A percentile compares a stretch with the other conserved stretches of the same genome.
phyloP scores from a whole-genome alignment of 2,888 invertebrate genomes.

The Lycocerus yunnanus region DNA sequence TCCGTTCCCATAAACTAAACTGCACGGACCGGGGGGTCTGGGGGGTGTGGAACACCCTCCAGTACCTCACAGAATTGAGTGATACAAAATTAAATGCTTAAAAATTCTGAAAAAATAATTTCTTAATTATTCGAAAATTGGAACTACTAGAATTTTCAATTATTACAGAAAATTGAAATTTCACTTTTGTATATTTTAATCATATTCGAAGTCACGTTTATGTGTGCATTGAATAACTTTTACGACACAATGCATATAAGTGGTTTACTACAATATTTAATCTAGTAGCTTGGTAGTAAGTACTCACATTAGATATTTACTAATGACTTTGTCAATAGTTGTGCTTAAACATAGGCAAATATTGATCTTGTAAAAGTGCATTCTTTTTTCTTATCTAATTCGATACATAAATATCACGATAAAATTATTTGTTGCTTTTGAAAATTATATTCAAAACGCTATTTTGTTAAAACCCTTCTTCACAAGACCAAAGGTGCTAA shows the following conservation, averaged over 20 bases:
- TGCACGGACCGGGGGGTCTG: no score
- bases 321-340: constrained; percentile 3
- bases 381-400: not conserved
- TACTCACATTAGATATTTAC: not conserved
- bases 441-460: not conserved
- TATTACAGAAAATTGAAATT: not conserved
- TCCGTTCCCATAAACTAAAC: no score
- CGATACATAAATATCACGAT: not conserved
- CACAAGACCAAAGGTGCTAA: not conserved
- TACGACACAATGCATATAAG: not conserved
- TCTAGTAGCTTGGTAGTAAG: not conserved
- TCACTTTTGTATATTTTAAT: not conserved
- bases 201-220: not conserved
- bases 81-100: no score
- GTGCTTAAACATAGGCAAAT: not conserved
- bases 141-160: no score
- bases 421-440: not conserved
- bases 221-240: not conserved
- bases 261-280: not conserved
- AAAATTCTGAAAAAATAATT: no score
- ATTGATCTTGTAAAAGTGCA: not conserved
- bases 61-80: no score
- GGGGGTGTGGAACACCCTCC: no score
- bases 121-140: no score
- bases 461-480: not conserved